Base-by-base conservation (phyloP, 2,888 invertebrate genomes). In the Campopleginae sp. region DNA sequence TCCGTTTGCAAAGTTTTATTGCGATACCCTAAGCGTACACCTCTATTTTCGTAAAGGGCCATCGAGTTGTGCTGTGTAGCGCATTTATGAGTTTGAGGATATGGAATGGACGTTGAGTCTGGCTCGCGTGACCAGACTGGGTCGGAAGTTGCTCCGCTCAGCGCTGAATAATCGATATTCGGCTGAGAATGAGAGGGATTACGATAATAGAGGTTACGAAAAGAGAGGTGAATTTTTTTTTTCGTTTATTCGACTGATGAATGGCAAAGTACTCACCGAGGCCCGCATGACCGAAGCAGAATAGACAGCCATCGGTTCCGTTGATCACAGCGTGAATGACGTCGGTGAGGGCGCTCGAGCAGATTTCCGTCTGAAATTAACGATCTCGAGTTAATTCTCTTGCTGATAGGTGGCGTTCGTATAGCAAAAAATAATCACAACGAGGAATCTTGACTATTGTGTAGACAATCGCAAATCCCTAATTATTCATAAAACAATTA, bases 271-370 rank as follows among this genome's bases (percentile, higher is more conserved):
- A 94, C 95, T 95, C 94, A 97, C 98, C 98, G 90, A 97, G 95
- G 93, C 97, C 97, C 88, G 97, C 97, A 94, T 98, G 98, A 94
- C 98, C 98, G 92, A 98, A 97, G 94, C 97, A 97, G 94, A 98
- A 97, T 91, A 98, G 96, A 94, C 98, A 98, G 87, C 98, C 98
- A 94, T 99, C 98, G 58, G 97, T 97, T 66, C 98, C 98, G 91
- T 98, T 98, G 93, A 99, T 97, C 89, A 98, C 98, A 58, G 98
- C 98, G 92, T 98, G 98, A 90, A 99, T 97, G 91, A 98, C 98
- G 94, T 99, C 99, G 85, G 98, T 97, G 90, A 99, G 95, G 74
- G 98, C 98, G 91, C 97, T 97, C 86, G 98, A 96, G 94, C 98
- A 98, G 88, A 99, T 96, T 94, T 98, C 98, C 90, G 97, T 96